phyloP scores from a whole-genome alignment of 1,140 invertebrate species.

The Ceratoteleas bidentatus region DNA sequence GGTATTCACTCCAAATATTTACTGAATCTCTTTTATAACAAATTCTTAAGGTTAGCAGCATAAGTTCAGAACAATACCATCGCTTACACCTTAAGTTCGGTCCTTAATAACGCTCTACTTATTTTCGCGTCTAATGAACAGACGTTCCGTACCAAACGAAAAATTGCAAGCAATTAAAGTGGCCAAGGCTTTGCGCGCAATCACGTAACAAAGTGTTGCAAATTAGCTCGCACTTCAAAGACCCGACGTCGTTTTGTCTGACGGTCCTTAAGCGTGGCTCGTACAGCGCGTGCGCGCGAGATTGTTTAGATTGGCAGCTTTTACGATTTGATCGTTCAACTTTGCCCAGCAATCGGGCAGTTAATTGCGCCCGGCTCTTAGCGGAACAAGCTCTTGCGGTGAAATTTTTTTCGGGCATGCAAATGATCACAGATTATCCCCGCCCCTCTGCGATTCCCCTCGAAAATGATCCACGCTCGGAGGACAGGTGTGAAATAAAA shows the following conservation, averaged over 20 bases:
- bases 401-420: constrained; percentile 50
- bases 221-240: constrained; percentile 33
- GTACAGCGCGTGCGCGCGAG: constrained; percentile 35
- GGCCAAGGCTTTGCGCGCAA: constrained; percentile 6
- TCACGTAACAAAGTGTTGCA: constrained; percentile 43
- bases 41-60: too few species aligned
- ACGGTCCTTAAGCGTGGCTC: constrained; percentile 23
- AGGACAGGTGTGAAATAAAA: constrained; percentile 47
- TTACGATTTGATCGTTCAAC: constrained; percentile 58
- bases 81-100: background rate
- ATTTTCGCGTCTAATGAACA: background rate
- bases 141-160: background rate
- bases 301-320: constrained; percentile 47
- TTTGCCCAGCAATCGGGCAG: constrained; percentile 42
- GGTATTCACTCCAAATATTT: too few species aligned
- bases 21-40: too few species aligned
- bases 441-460: background rate
- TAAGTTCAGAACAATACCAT: background rate
- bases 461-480: constrained; percentile 13
- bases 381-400: constrained; percentile 36
- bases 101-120: background rate
- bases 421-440: constrained; percentile 45
- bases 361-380: constrained; percentile 52
- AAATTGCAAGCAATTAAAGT: constrained; percentile 11
- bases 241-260: constrained; percentile 21